phyloP scores from a whole-genome alignment of 2,888 invertebrate genomes.

The Morinoia aosen region DNA sequence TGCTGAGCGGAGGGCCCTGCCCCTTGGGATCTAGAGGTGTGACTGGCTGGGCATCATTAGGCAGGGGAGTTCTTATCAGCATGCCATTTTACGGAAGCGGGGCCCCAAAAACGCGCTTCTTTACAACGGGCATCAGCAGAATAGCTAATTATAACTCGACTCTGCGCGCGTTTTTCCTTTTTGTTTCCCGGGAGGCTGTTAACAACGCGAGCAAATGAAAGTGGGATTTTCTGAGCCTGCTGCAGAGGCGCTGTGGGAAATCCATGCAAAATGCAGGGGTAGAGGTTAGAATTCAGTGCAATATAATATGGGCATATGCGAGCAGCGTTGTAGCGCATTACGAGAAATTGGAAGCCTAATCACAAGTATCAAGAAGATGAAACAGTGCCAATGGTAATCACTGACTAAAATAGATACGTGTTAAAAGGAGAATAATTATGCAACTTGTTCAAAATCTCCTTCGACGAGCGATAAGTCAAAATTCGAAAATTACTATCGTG shows the following conservation, averaged over 20 bases:
- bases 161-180: not conserved
- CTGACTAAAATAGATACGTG: too few species aligned
- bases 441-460: too few species aligned
- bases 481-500: too few species aligned
- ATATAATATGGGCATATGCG: not conserved
- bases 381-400: too few species aligned
- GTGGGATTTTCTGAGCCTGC: not conserved
- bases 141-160: slow-evolving; percentile 31
- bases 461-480: too few species aligned
- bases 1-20: not conserved
- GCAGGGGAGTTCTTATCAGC: slow-evolving; percentile 23
- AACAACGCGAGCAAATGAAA: not conserved
- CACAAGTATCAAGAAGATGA: not conserved
- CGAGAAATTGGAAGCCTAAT: not conserved
- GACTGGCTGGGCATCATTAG: not conserved
- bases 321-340: not conserved
- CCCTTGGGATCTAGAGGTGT: not conserved
- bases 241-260: not conserved
- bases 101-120: not conserved
- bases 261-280: not conserved
- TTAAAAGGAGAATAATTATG: too few species aligned
- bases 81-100: not conserved
- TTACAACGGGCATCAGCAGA: not conserved
- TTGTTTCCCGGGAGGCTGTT: not conserved
- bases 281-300: not conserved